Evolutionary conservation across 2,113 vertebrate genomes (phyloP).

Genomic region (Cyanoramphus novaezelandiae): DNA sequence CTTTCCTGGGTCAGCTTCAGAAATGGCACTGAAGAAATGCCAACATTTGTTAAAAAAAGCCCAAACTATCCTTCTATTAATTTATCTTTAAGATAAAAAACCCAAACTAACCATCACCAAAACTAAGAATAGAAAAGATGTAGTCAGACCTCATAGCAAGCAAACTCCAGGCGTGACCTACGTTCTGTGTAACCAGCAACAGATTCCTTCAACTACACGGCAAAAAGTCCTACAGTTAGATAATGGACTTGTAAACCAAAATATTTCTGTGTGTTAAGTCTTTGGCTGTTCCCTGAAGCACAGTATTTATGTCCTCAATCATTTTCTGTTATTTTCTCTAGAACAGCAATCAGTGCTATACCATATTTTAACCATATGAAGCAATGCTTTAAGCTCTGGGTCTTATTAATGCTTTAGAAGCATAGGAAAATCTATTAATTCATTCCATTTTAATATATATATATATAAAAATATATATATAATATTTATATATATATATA

Average conservation of each 20-base stretch:
- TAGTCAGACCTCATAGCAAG: neutral
- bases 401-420: neutral
- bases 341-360: neutral
- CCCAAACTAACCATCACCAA: neutral
- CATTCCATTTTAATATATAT: neutral
- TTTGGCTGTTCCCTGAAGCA: neutral
- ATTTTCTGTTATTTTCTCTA: neutral
- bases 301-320: neutral
- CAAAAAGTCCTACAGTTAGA: neutral
- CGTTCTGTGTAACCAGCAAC: neutral
- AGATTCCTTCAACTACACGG: neutral
- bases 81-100: neutral
- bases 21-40: neutral
- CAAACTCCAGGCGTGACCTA: fast-evolving
- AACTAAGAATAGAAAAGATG: neutral
- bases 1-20: neutral
- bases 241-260: neutral
- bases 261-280: neutral
- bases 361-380: neutral
- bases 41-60: neutral
- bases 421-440: neutral
- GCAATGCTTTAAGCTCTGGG: neutral
- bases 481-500: no score
- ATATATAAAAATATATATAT: no score
- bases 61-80: neutral